Evolutionary conservation across 2,888 invertebrate genomes (phyloP).

Genomic region (Lamproptera curius): DNA sequence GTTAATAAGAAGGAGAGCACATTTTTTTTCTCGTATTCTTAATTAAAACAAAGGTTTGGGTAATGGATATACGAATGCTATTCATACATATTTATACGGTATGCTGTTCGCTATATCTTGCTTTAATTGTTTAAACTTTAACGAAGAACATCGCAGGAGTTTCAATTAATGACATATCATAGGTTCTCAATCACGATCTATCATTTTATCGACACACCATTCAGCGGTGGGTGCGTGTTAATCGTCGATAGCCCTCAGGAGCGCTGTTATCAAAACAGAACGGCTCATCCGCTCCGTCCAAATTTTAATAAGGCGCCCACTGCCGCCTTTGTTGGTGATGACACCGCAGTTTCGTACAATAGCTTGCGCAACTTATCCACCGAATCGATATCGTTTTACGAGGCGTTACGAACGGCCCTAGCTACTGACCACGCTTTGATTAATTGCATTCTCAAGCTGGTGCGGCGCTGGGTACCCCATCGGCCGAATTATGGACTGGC

Average conservation of each 20-base stretch:
- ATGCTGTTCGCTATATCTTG: too few species aligned
- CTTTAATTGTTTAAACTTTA: too few species aligned
- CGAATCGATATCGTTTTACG: slow-evolving; percentile 76
- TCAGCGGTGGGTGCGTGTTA: slow-evolving; percentile 38
- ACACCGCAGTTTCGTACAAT: slow-evolving; percentile 70
- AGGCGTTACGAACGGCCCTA: slow-evolving; percentile 70
- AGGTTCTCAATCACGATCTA: slow-evolving; percentile 31
- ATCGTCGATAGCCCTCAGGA: slow-evolving; percentile 49
- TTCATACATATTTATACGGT: too few species aligned
- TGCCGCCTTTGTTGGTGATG: slow-evolving; percentile 72
- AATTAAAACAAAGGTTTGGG: too few species aligned
- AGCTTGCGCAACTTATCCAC: slow-evolving; percentile 75
- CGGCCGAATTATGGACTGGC: slow-evolving; percentile 60
- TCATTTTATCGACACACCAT: slow-evolving; percentile 54
- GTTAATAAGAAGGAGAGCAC: too few species aligned
- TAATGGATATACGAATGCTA: too few species aligned
- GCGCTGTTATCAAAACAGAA: slow-evolving; percentile 73
- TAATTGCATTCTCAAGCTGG: slow-evolving; percentile 68
- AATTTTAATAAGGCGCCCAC: slow-evolving; percentile 78
- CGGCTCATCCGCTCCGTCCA: slow-evolving; percentile 68
- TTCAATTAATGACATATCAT: slow-evolving; percentile 5
- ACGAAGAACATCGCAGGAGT: too few species aligned
- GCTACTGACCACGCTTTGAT: slow-evolving; percentile 77
- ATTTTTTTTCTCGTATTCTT: too few species aligned
- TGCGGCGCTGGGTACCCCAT: slow-evolving; percentile 42